Conservation (phyloP, 2,113 vertebrate species). For the Dryoscopus gambensis region DNA sequence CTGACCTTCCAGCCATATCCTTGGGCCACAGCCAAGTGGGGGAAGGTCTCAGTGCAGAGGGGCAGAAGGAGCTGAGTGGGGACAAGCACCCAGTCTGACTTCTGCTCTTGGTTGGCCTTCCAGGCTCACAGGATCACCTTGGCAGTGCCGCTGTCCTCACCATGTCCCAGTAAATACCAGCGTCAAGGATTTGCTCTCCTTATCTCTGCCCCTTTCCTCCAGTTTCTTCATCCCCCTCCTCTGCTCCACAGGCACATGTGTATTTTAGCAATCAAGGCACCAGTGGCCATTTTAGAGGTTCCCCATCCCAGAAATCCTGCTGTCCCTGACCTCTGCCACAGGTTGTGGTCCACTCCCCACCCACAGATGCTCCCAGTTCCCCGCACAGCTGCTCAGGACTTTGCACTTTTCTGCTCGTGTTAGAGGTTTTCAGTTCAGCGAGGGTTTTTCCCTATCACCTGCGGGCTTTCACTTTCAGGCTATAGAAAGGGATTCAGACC, state of each 20-base stretch:
- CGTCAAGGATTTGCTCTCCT: background rate
- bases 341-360: background rate
- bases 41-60: background rate
- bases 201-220: background rate
- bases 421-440: background rate
- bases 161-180: background rate
- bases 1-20: background rate
- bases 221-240: background rate
- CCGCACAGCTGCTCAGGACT: background rate
- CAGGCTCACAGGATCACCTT: background rate
- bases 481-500: background rate
- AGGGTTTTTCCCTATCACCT: background rate
- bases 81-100: background rate
- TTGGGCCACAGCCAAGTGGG: background rate
- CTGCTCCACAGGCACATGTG: background rate
- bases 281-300: background rate
- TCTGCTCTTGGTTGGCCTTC: background rate
- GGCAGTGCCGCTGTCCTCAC: background rate
- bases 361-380: background rate
- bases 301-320: background rate
- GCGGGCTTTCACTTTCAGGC: background rate
- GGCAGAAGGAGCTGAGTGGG: background rate
- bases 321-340: fast-evolving
- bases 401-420: background rate
- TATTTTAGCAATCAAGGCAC: fast-evolving